Conservation (phyloP, 2,888 invertebrate genomes). For the Drosophila barbarae region DNA sequence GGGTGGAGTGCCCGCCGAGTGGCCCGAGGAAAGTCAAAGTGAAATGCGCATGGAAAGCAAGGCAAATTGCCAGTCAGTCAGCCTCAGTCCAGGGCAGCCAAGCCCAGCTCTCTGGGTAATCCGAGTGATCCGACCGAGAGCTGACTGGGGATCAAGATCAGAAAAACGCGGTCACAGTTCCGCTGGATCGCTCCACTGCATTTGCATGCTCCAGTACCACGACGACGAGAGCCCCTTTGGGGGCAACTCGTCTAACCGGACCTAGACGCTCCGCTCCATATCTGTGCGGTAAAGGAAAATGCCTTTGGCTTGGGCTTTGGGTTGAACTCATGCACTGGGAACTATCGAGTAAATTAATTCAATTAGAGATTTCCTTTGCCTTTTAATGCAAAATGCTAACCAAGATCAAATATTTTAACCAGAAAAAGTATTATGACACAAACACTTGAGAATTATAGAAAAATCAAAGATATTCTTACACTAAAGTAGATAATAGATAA, state of each 20-base stretch:
- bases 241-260: conserved; percentile 69
- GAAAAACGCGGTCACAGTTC: conserved; percentile 72
- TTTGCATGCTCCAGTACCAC: conserved; percentile 60
- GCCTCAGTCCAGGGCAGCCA: conserved; percentile 10
- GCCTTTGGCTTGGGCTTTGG: conserved; percentile 9
- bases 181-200: conserved; percentile 54
- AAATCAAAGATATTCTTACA: no score
- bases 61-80: conserved; percentile 59
- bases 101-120: conserved; percentile 37
- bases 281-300: conserved; percentile 19
- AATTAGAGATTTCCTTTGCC: no score
- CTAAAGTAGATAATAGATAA: no score
- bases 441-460: no score
- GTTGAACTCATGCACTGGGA: conserved; percentile 29
- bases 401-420: no score
- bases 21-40: conserved; percentile 67
- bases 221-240: conserved; percentile 27
- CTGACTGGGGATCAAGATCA: conserved; percentile 64
- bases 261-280: conserved; percentile 48
- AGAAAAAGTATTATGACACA: no score
- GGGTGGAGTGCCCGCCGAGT: conserved; percentile 61
- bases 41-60: conserved; percentile 71
- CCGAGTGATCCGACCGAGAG: conserved; percentile 15
- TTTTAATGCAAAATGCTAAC: no score
- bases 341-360: background rate